A percentile compares a stretch with the other conserved stretches of the same genome.
These are phyloP conservation scores for Hemistola chrysoprasaria DNA, from an alignment of 2,888 invertebrate genomes.

Conservation along the genomic window DNA sequence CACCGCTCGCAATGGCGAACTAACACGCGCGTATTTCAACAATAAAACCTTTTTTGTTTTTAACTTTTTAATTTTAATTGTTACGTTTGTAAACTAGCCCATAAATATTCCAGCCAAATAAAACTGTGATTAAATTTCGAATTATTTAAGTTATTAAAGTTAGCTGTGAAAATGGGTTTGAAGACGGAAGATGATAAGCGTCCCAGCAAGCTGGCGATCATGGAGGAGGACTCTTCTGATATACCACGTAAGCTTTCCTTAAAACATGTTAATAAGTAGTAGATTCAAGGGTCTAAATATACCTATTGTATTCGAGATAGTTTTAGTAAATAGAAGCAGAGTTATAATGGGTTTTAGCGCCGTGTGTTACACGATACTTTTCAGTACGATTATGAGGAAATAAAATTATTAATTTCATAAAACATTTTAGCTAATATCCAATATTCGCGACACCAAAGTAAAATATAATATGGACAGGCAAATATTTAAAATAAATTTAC, in stretches of 20 bases:
- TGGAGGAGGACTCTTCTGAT: constrained; percentile 70
- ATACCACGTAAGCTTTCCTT: constrained; percentile 60
- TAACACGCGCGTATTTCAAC: constrained; percentile 52
- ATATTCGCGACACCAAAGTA: too few relatives aligned
- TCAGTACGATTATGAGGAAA: too few relatives aligned
- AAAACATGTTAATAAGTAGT: too few relatives aligned
- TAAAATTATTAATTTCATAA: too few relatives aligned
- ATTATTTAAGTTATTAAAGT: constrained; percentile 34
- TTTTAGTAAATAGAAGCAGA: too few relatives aligned
- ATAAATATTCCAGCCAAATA: constrained; percentile 4
- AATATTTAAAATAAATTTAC: too few relatives aligned
- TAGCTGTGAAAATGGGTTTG: constrained; percentile 73
- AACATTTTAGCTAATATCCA: too few relatives aligned
- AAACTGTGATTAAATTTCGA: constrained; percentile 12
- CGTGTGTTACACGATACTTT: too few relatives aligned
- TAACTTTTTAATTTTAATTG: not conserved
- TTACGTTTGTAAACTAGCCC: not conserved
- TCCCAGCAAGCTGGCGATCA: constrained; percentile 77
- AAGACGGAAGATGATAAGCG: constrained; percentile 71
- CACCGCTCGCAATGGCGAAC: constrained; percentile 49
- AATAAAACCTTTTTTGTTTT: not conserved
- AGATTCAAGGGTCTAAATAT: too few relatives aligned
- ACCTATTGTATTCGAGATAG: too few relatives aligned
- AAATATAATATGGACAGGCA: too few relatives aligned
- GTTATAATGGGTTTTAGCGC: too few relatives aligned